Base-by-base conservation (phyloP, 2,888 invertebrate species). In the Chaetogeoica ovagalla region DNA sequence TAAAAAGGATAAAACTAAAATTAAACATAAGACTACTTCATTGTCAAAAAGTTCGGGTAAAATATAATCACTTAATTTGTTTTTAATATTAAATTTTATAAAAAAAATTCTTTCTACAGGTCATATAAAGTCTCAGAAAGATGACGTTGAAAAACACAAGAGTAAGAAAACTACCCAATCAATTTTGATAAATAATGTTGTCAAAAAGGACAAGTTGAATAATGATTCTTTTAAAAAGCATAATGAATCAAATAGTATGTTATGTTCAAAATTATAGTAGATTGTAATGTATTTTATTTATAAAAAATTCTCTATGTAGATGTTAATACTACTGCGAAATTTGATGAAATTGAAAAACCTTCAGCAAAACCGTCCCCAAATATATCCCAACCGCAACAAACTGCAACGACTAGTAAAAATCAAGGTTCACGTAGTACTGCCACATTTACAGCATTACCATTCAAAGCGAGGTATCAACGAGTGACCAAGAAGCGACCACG, bases 1-100 rank as follows among this genome's bases (percentile, higher is more conserved):
- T 63, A 79, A 70, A 71, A 82, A 82, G 55, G 83, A 81, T 66
- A 82, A 82, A 81, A 69, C 52, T 21, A 82, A 82, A 83, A 13
- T 43, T 63, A 79, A 79, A 71, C 52, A 39, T 23, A 79, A 79
- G n/a, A 70, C 55, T 65, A 23, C 63, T 62, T n/a, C 43, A 21
- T 11, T 39, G 9, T 39, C 60, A 17, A 79, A 71, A 71, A 63
- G 2, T 5, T 71, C 55, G 4, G 63, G 79, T 79, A 71, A 52
- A 30, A 43, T 70, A n/a, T 37, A 69, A 30, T 0, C 23, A 52
- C 52, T 9, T 37, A 30, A 15, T 48, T 52, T 52, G 19, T 23
- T 23, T 7, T 68, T n/a, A 39, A 60, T 77, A 37, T 21, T 52
- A 8, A 6, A 19, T 62, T 8, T 62, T 6, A 15, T 77, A 77